Evolutionary conservation across 2,888 invertebrate species (phyloP).

Genomic region (Drosophila mettleri): DNA sequence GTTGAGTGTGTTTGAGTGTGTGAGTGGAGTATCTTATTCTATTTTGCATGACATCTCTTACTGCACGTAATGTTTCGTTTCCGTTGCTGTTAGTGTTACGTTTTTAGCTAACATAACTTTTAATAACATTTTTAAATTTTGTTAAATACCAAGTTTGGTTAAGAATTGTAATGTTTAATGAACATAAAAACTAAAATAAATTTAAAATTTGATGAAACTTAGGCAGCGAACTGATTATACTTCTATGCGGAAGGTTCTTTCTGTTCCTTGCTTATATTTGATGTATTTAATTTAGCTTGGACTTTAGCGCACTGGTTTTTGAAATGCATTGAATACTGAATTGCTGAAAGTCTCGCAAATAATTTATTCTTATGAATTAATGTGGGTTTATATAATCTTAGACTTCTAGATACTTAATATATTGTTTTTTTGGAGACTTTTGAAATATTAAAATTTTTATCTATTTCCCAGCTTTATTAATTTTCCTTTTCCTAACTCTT

Average conservation of each 20-base stretch:
- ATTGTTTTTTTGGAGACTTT: neutral
- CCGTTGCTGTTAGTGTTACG: neutral
- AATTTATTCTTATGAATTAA: neutral
- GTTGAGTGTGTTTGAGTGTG: neutral
- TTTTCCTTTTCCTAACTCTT: neutral
- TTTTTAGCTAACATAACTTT: neutral
- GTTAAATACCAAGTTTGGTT: neutral
- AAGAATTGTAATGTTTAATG: neutral
- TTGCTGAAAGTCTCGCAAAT: neutral
- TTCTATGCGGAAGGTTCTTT: neutral
- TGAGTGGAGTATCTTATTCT: neutral
- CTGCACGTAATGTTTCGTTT: constrained; percentile 4
- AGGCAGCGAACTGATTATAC: neutral
- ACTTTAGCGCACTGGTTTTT: neutral
- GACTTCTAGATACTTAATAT: too few species aligned
- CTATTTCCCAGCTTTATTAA: neutral
- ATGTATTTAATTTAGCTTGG: too few species aligned
- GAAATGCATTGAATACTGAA: neutral
- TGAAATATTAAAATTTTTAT: neutral
- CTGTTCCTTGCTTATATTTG: neutral
- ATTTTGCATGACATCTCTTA: constrained; percentile 10
- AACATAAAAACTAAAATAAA: neutral
- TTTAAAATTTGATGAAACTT: neutral
- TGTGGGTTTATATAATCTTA: too few species aligned
- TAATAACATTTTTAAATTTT: constrained; percentile 1